These are phyloP conservation scores for Sitophilus oryzae DNA, from an alignment of 1,140 invertebrate species.

Conservation along the genomic window DNA sequence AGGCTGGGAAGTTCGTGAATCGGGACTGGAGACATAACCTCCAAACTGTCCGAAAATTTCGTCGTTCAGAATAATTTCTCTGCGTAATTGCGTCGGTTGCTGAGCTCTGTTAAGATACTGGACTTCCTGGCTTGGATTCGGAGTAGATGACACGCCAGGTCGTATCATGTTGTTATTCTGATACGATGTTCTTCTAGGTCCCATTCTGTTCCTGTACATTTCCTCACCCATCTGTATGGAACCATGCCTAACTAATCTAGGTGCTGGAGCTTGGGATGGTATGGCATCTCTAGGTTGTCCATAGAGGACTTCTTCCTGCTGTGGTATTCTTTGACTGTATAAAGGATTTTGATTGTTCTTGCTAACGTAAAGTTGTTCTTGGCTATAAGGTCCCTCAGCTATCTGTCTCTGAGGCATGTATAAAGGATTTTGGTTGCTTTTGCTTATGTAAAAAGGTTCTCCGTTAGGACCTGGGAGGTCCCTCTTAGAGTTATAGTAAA, in stretches of 20 bases:
- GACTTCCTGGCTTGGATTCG: background rate
- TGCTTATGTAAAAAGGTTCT: constrained; percentile 28
- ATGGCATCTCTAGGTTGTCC: constrained; percentile 18
- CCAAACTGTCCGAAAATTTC: constrained; percentile 21
- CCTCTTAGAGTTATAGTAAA: constrained; percentile 20
- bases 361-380: too few relatives aligned
- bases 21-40: constrained; percentile 3
- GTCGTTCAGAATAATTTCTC: constrained; percentile 18
- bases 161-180: constrained; percentile 7
- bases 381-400: constrained; percentile 17
- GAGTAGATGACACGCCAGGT: constrained; percentile 5
- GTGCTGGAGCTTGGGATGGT: background rate
- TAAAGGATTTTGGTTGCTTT: constrained; percentile 10
- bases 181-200: constrained; percentile 17
- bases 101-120: constrained; percentile 9
- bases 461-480: constrained; percentile 3
- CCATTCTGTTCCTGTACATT: constrained; percentile 17
- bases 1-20: background rate
- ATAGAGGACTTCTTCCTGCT: constrained; percentile 13
- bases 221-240: constrained; percentile 25
- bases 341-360: background rate
- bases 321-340: background rate
- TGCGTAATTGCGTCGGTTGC: background rate
- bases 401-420: constrained; percentile 6
- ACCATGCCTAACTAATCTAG: constrained; percentile 18